These are phyloP conservation scores for Gadus macrocephalus DNA, from an alignment of 2,113 vertebrate species.

Conservation along the genomic window DNA sequence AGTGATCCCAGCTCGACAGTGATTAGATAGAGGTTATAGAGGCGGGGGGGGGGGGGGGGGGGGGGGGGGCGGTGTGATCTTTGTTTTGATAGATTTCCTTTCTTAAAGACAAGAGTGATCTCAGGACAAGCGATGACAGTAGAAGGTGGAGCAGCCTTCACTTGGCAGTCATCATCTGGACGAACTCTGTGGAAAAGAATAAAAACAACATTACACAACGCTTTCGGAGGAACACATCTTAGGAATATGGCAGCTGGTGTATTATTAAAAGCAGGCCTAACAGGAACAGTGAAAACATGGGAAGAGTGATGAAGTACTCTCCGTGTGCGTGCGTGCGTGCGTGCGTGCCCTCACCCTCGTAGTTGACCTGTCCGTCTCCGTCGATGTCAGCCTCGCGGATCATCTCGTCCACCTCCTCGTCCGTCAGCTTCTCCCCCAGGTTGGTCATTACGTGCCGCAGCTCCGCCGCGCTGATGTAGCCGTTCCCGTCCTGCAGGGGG, in stretches of 20 bases:
- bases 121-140: slow-evolving; percentile 74
- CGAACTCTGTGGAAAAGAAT: slow-evolving; percentile 76
- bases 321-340: not conserved
- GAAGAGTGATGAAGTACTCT: not conserved
- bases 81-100: slow-evolving; percentile 57
- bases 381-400: slow-evolving; percentile 89
- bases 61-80: slow-evolving; percentile 42
- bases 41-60: slow-evolving; percentile 22
- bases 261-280: no score
- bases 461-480: slow-evolving; percentile 87
- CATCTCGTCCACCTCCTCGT: slow-evolving; percentile 91
- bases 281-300: not conserved
- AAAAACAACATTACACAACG: slow-evolving; percentile 3
- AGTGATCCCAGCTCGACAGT: slow-evolving; percentile 68
- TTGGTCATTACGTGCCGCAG: slow-evolving; percentile 90
- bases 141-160: slow-evolving; percentile 70
- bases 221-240: not conserved
- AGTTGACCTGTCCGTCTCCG: slow-evolving; percentile 88
- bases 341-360: slow-evolving; percentile 76
- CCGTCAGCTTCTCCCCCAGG: slow-evolving; percentile 87
- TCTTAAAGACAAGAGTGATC: slow-evolving; percentile 74
- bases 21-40: slow-evolving; percentile 46
- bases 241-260: not conserved
- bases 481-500: slow-evolving; percentile 79
- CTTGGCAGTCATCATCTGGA: slow-evolving; percentile 94